Conservation (phyloP, 2,113 vertebrate species). For the Stigmatopora nigra region DNA sequence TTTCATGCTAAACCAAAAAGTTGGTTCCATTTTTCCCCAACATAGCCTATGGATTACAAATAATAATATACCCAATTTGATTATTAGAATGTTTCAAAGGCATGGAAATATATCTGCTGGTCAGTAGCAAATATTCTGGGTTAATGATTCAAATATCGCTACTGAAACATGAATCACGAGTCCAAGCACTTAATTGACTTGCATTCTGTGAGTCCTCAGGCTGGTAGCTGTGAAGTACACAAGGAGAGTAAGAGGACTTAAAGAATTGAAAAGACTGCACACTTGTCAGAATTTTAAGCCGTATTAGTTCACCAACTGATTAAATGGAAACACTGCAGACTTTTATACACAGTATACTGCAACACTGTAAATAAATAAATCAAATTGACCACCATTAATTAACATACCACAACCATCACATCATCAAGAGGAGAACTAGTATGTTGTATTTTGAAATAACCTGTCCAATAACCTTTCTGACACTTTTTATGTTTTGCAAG, state of each 20-base stretch:
- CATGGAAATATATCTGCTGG: background rate
- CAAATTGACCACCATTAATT: too few relatives aligned
- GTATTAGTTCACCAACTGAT: too few relatives aligned
- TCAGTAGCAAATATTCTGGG: background rate
- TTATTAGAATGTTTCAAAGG: background rate
- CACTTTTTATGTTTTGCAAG: background rate
- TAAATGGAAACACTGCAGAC: too few relatives aligned
- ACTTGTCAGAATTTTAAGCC: background rate
- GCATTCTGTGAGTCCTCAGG: background rate
- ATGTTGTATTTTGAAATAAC: background rate
- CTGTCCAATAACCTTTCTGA: background rate
- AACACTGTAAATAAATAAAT: too few relatives aligned
- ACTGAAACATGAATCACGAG: background rate
- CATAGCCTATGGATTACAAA: too few relatives aligned
- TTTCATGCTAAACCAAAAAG: background rate
- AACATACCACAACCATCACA: background rate
- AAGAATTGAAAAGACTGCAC: background rate
- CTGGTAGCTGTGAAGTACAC: background rate
- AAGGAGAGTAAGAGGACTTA: background rate
- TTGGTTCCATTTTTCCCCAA: background rate
- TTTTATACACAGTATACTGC: too few relatives aligned
- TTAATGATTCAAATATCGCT: background rate
- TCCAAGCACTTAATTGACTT: background rate
- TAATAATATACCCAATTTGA: too few relatives aligned
- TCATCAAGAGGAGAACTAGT: background rate